Evolutionary conservation across 2,113 vertebrate genomes (phyloP).

Genomic region (Ancistrus triradiatus): DNA sequence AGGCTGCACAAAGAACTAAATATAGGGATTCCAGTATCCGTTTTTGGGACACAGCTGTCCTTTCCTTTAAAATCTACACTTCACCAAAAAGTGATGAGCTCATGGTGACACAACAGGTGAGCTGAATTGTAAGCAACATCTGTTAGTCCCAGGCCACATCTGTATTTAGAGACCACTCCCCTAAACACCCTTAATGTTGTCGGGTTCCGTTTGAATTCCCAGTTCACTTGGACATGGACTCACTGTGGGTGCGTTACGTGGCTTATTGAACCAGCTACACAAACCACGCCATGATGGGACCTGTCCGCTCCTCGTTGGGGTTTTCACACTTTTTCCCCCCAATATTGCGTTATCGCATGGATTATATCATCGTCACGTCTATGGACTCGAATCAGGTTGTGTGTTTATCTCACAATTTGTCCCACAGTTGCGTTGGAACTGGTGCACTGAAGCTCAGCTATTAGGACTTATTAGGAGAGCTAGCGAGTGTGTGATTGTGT

Average conservation of each 20-base stretch:
- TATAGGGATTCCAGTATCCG: too few relatives aligned
- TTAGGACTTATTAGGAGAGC: too few relatives aligned
- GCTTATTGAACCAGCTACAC: constrained; percentile 7
- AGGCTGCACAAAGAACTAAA: too few relatives aligned
- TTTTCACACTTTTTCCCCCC: constrained; percentile 46
- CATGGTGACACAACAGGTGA: too few relatives aligned
- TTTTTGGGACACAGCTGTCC: too few relatives aligned
- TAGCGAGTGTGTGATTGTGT: constrained; percentile 14
- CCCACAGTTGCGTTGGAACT: not conserved
- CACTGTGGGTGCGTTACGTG: constrained; percentile 17
- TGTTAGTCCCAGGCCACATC: constrained; percentile 13
- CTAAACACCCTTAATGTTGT: too few relatives aligned
- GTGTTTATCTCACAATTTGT: constrained; percentile 23
- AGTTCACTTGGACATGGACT: constrained; percentile 38
- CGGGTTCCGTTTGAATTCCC: constrained; percentile 43
- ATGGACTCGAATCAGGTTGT: constrained; percentile 6
- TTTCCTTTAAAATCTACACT: too few relatives aligned
- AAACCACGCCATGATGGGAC: constrained; percentile 23
- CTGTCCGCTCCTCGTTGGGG: constrained; percentile 37
- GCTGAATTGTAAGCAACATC: too few relatives aligned
- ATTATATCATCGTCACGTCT: constrained; percentile 40
- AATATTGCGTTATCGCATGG: constrained; percentile 42
- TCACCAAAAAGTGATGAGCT: too few relatives aligned
- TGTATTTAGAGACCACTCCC: constrained; percentile 36
- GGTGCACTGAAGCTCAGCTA: too few relatives aligned